Percentiles rank a stretch among this genome's conserved stretches.
Evolutionary conservation across 2,888 invertebrate genomes (phyloP).

Genomic region (Acleris cristana): DNA sequence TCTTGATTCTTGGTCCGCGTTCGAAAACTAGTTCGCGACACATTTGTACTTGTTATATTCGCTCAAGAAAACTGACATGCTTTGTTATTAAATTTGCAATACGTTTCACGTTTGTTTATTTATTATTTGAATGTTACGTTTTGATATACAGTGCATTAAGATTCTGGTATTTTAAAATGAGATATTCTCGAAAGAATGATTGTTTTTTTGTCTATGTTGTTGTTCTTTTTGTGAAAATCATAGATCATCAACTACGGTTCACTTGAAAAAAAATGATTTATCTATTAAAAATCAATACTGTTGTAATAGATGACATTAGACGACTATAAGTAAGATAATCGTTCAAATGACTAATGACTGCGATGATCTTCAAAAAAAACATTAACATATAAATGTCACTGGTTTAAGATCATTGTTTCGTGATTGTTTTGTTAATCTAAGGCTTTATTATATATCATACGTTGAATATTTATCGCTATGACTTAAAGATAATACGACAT

Average conservation of each 20-base stretch:
- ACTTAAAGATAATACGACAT: too few relatives aligned
- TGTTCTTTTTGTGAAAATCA: too few relatives aligned
- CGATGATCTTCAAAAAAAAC: slow-evolving; percentile 45
- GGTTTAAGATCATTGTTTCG: slow-evolving; percentile 7
- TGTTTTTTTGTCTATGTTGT: too few relatives aligned
- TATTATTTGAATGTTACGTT: background rate
- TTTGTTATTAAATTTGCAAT: background rate
- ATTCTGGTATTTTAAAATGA: too few relatives aligned
- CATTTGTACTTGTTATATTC: background rate
- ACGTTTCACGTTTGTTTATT: background rate
- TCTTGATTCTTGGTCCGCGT: background rate
- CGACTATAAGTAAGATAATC: slow-evolving; percentile 37
- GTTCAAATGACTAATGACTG: slow-evolving; percentile 46
- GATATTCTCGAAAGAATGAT: too few relatives aligned
- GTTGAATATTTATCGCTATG: too few relatives aligned
- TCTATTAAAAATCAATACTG: background rate
- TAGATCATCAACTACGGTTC: too few relatives aligned
- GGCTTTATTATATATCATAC: too few relatives aligned
- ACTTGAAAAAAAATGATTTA: too few relatives aligned
- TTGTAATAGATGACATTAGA: slow-evolving; percentile 1
- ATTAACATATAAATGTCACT: slow-evolving; percentile 35
- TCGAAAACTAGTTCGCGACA: slow-evolving; percentile 1
- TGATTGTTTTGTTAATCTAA: background rate
- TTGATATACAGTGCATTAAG: too few relatives aligned
- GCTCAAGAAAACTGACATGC: background rate